A percentile compares a stretch with the other conserved stretches of the same genome.
Evolutionary conservation across 1,140 invertebrate species (phyloP).

Genomic region (Dinoponera quadriceps): DNA sequence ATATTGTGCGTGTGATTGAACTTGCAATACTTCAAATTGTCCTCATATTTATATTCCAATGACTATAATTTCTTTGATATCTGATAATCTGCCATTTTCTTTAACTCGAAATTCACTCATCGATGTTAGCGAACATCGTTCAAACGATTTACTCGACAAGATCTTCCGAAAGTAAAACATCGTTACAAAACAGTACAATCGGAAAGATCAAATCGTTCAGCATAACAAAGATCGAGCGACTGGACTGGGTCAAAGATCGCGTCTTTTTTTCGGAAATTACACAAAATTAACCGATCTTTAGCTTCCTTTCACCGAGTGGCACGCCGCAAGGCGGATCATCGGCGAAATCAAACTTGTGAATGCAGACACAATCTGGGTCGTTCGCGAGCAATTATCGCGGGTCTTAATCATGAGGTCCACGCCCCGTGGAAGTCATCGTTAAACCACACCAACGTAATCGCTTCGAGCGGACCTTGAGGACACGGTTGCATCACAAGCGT

Average conservation of each 20-base stretch:
- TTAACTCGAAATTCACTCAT: too few species aligned
- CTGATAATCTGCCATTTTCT: too few species aligned
- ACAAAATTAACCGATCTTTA: conserved; percentile 36
- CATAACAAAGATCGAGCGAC: not conserved
- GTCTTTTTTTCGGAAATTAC: conserved; percentile 3
- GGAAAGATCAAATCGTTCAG: not conserved
- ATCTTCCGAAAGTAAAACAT: not conserved
- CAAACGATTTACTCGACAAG: not conserved
- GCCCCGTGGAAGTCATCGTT: conserved; percentile 38
- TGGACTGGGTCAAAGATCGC: not conserved
- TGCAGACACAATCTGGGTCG: conserved; percentile 41
- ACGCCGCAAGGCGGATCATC: conserved; percentile 39
- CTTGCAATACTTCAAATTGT: too few species aligned
- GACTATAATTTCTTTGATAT: too few species aligned
- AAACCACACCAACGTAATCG: conserved; percentile 17
- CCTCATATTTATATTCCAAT: too few species aligned
- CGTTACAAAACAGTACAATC: not conserved
- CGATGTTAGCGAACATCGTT: too few species aligned
- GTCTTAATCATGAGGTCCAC: conserved; percentile 6
- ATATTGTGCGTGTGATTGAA: too few species aligned
- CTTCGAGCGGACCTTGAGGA: conserved; percentile 26
- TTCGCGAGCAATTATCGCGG: conserved; percentile 38
- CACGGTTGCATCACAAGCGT: conserved; percentile 2
- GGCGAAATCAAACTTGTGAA: conserved; percentile 43
- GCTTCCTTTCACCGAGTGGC: conserved; percentile 58